Evolutionary conservation across 2,888 invertebrate genomes (phyloP), one percentile per base, ranked within the genome.

Genomic region (Lymantria monacha): DNA sequence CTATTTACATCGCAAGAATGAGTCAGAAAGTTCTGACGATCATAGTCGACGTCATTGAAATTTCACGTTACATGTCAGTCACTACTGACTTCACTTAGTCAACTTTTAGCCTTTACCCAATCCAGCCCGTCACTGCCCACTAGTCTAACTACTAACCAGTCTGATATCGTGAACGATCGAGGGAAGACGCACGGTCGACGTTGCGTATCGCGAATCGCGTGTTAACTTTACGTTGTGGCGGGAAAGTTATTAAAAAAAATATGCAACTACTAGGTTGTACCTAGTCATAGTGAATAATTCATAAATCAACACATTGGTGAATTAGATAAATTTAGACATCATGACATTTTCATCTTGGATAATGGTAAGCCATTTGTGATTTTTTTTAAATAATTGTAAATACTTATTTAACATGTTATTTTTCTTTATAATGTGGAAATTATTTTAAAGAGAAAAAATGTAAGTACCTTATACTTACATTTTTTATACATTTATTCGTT

Each of bases 141-240:
- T 50, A 50, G 51, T 51, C 57, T 58, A 46, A 46, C 49, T 57
- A 22, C 22, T 49, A 53, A 59, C 66, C 82, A 84, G 84, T 85
- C 74, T 76, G 66, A 66, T 59, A 66, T 61, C 72, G 79, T 72
- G 76, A 63, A 50, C 72, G 70, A 67, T 48, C 63, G 67, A 48
- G 61, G 72, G 58, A 53, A 70, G 73, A 76, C 76, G 84, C 72
- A 71, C 68, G 65, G 57, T 38, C 57, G 47, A 48, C 59, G 55
- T 55, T 45, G 52, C 43, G 50, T 46, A 59, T 58, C 70, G 72
- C 72, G 61, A 52, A 62, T 61, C 79, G 84, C 86, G 87, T 75
- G 72, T 78, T 75, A 87, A 85, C 76, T 87, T 87, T 77, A 70
- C 79, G 79, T 51, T 55, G 85, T 87, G 86, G 81, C 84, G 85